Conservation (phyloP, 2,888 invertebrate genomes). For the Odontothrips loti region DNA sequence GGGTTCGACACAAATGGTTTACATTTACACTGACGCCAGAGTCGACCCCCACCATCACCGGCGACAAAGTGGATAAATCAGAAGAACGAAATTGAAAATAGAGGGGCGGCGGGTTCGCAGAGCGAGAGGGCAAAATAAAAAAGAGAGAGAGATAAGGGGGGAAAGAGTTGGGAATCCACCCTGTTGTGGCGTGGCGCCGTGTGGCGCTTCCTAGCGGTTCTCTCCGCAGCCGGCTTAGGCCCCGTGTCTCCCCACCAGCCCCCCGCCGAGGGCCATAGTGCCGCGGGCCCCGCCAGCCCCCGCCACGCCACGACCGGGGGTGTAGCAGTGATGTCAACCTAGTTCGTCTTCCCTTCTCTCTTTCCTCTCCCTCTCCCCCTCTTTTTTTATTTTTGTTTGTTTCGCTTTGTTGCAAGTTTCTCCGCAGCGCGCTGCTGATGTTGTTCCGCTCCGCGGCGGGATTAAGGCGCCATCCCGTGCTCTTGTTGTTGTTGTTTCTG, state of each 20-base stretch:
- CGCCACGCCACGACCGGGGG: neutral
- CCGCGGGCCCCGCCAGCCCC: neutral
- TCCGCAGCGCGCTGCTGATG: conserved; percentile 9
- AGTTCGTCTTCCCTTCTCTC: conserved; percentile 23
- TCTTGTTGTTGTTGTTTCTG: neutral
- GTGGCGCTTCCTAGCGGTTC: neutral
- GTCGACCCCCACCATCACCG: no score
- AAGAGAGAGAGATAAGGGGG: neutral
- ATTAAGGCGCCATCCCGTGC: conserved; percentile 13
- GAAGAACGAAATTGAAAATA: no score
- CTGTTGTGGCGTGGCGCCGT: neutral
- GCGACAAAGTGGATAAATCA: no score
- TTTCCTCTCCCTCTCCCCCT: neutral
- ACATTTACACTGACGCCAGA: no score
- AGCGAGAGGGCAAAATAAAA: neutral
- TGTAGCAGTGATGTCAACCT: conserved; percentile 22
- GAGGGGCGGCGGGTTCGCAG: no score
- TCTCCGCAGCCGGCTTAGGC: neutral
- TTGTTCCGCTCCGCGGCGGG: neutral
- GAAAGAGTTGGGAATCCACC: neutral
- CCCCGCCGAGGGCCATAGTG: neutral
- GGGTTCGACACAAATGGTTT: no score
- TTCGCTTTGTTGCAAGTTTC: conserved; percentile 24
- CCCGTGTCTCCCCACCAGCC: neutral
- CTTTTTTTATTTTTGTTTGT: neutral